phyloP scores from a whole-genome alignment of 2,888 invertebrate species.

The Napeogenes inachia region DNA sequence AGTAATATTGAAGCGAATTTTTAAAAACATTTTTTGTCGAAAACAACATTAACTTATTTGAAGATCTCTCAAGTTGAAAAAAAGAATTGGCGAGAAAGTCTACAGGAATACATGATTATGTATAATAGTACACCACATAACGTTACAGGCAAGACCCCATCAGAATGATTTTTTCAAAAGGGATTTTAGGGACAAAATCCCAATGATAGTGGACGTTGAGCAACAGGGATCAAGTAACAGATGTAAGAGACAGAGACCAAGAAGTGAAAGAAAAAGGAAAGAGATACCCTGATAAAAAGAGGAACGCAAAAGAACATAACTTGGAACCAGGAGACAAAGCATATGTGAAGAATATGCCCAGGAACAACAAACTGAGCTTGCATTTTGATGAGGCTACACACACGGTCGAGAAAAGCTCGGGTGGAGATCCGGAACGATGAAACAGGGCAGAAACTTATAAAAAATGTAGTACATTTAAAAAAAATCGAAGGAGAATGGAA shows the following conservation, averaged over 20 bases:
- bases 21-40: too few relatives aligned
- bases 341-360: conserved; percentile 21
- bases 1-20: too few relatives aligned
- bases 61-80: conserved; percentile 9
- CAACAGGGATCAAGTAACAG: conserved; percentile 12
- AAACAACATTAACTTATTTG: too few relatives aligned
- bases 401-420: conserved; percentile 7
- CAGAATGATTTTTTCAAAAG: conserved; percentile 34
- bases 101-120: conserved; percentile 7
- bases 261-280: conserved; percentile 28
- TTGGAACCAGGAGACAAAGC: conserved; percentile 25
- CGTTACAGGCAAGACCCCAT: conserved; percentile 35
- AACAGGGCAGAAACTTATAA: conserved; percentile 11
- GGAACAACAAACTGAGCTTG: conserved; percentile 21
- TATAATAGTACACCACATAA: conserved; percentile 16
- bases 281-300: conserved; percentile 23
- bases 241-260: conserved; percentile 24
- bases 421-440: conserved; percentile 15
- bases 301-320: conserved; percentile 13
- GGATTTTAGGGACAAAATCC: conserved; percentile 35
- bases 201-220: conserved; percentile 27
- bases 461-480: conserved; percentile 24
- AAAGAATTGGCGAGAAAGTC: conserved; percentile 5
- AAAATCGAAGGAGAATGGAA: conserved; percentile 25
- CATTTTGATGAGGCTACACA: conserved; percentile 16